These are phyloP conservation scores for Eugnorisma glareosa DNA, from an alignment of 2,888 invertebrate genomes.

Conservation along the genomic window DNA sequence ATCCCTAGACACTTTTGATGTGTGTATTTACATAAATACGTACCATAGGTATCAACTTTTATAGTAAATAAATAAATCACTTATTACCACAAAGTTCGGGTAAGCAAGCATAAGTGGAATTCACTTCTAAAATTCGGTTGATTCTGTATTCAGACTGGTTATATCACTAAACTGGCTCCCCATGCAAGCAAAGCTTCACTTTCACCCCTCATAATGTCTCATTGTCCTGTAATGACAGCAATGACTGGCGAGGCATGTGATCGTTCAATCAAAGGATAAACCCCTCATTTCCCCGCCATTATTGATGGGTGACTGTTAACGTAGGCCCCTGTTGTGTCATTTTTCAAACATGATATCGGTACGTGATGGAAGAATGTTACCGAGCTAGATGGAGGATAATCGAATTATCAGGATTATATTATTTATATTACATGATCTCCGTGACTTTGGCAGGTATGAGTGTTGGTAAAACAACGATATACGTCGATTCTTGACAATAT, in stretches of 20 bases:
- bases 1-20: too few relatives aligned
- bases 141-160: background rate
- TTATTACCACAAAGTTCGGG: too few relatives aligned
- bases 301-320: constrained; percentile 65
- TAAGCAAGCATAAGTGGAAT: background rate
- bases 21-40: too few relatives aligned
- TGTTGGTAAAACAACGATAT: background rate
- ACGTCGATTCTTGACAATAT: background rate
- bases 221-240: background rate
- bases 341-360: constrained; percentile 59
- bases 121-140: background rate
- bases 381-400: constrained; percentile 22
- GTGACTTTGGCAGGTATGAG: background rate
- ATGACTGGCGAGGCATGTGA: constrained; percentile 40
- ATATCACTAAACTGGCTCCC: background rate
- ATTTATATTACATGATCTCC: background rate
- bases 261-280: constrained; percentile 62
- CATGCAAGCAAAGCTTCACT: background rate
- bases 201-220: background rate
- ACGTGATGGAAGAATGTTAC: constrained; percentile 5
- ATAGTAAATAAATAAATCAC: too few relatives aligned
- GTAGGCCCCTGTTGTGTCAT: constrained; percentile 53
- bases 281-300: constrained; percentile 67
- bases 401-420: constrained; percentile 13
- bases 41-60: too few relatives aligned